Evolutionary conservation across 2,797 vertebrate species (phyloP).

Genomic region (Phyllotis vaccarum): DNA sequence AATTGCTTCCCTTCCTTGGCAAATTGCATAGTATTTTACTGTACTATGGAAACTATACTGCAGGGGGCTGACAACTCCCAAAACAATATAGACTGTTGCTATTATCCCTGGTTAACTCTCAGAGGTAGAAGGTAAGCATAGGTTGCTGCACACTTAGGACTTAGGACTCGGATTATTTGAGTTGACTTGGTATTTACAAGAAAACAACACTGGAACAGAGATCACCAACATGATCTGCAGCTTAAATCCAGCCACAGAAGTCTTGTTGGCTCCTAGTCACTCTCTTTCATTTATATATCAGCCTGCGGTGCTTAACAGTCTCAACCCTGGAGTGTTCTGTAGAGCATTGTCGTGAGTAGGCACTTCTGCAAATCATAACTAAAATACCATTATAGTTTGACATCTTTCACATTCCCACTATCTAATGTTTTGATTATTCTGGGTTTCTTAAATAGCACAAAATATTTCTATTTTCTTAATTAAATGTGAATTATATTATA

Average conservation of each 20-base stretch:
- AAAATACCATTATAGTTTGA: neutral
- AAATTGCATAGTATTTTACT: no score
- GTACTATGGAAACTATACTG: neutral
- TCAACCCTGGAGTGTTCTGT: neutral
- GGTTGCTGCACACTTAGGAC: neutral
- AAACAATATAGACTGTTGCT: neutral
- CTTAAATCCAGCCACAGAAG: neutral
- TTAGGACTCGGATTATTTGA: neutral
- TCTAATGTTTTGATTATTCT: slow-evolving; percentile 10
- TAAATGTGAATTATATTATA: slow-evolving; percentile 30
- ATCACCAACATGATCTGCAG: neutral
- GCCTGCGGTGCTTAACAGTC: neutral
- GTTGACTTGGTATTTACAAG: neutral
- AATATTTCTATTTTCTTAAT: neutral
- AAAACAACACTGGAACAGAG: neutral
- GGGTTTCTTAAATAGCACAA: neutral
- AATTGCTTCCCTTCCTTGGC: neutral
- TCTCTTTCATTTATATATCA: neutral
- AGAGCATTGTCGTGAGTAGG: neutral
- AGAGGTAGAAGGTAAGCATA: neutral
- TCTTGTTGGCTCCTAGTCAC: neutral
- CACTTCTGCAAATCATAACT: neutral
- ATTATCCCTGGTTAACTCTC: no score
- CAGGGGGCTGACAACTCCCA: neutral
- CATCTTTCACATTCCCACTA: neutral